Percentiles rank a stretch among this genome's conserved stretches.
phyloP scores from a whole-genome alignment of 2,888 invertebrate species.

The Synanthedon vespiformis region DNA sequence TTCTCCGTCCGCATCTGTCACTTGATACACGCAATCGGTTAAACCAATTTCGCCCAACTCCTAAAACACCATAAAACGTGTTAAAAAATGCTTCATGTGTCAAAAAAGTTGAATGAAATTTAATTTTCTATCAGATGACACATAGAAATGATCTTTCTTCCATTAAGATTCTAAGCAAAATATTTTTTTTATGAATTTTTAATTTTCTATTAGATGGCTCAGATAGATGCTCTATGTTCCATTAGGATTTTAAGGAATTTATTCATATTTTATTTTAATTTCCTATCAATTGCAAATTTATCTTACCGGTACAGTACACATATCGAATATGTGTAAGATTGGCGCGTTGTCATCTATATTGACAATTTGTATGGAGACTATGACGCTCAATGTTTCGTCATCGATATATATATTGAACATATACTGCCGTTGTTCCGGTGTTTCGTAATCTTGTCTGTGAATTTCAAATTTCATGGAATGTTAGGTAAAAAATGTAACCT shows the following conservation, averaged over 20 bases:
- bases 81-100: not conserved
- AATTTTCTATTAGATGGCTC: no score
- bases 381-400: slow-evolving; percentile 21
- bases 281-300: not conserved
- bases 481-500: no score
- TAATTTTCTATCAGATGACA: no score
- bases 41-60: slow-evolving; percentile 45
- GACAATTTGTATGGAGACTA: slow-evolving; percentile 47
- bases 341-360: slow-evolving; percentile 70
- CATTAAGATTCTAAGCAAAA: no score
- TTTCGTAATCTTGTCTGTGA: slow-evolving; percentile 67
- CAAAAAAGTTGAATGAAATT: no score
- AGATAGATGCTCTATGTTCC: no score
- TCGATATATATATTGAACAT: slow-evolving; percentile 34
- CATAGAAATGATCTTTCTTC: no score
- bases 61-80: slow-evolving; percentile 16
- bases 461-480: not conserved
- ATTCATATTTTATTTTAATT: no score
- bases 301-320: slow-evolving; percentile 58
- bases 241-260: no score
- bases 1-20: slow-evolving; percentile 46
- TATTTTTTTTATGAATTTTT: no score
- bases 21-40: slow-evolving; percentile 45
- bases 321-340: slow-evolving; percentile 44
- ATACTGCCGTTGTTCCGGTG: slow-evolving; percentile 48